These are phyloP conservation scores for Notocelia uddmanniana DNA, from an alignment of 2,888 invertebrate genomes.

Conservation along the genomic window DNA sequence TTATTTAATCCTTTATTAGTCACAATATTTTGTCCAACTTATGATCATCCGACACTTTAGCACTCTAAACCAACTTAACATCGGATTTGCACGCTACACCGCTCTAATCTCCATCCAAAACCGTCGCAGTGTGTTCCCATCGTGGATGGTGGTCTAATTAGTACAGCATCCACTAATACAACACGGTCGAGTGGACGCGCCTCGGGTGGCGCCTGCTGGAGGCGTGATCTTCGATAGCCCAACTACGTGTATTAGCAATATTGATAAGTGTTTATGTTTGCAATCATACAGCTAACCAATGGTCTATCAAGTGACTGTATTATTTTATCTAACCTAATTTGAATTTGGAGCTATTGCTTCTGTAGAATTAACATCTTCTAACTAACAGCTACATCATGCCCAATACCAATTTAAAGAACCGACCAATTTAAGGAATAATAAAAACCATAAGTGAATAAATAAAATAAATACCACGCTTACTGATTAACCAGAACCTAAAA, in stretches of 20 bases:
- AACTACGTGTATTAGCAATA: slow-evolving; percentile 49
- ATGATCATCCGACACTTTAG: slow-evolving; percentile 1
- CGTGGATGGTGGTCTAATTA: slow-evolving; percentile 69
- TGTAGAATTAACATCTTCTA: neutral
- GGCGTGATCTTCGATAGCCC: slow-evolving; percentile 52
- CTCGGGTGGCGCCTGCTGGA: slow-evolving; percentile 65
- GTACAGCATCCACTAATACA: slow-evolving; percentile 64
- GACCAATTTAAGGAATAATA: no score
- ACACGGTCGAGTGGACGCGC: slow-evolving; percentile 59
- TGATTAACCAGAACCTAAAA: no score
- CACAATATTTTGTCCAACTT: neutral
- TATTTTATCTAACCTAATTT: neutral
- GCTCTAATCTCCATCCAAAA: slow-evolving; percentile 29
- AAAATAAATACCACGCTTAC: no score
- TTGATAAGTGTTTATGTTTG: neutral
- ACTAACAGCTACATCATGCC: no score
- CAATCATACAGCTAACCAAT: neutral
- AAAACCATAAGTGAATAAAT: no score
- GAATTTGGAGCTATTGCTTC: neutral
- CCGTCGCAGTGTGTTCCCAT: slow-evolving; percentile 13
- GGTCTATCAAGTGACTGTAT: neutral
- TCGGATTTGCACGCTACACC: slow-evolving; percentile 34
- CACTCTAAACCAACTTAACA: slow-evolving; percentile 8
- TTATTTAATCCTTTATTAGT: no score
- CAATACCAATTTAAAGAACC: no score